Conservation (phyloP, 2,888 invertebrate species). For the Subacronicta megacephala region DNA sequence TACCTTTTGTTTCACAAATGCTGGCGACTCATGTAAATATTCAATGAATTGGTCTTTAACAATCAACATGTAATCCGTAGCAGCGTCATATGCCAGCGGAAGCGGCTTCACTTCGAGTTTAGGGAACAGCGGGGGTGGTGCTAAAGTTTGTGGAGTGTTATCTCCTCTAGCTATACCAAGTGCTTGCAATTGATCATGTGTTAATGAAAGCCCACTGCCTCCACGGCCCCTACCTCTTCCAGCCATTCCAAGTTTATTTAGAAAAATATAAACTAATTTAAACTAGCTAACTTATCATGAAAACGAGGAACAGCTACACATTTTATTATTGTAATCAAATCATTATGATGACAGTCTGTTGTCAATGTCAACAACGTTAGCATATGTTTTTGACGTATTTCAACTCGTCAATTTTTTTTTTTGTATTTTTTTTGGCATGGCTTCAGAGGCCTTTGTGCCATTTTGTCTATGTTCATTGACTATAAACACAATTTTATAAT, state of each 20-base stretch:
- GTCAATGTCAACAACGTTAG: not conserved
- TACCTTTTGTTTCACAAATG: slow-evolving; percentile 87
- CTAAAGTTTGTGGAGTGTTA: slow-evolving; percentile 83
- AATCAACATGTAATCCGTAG: slow-evolving; percentile 92
- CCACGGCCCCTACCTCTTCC: slow-evolving; percentile 88
- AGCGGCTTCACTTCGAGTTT: slow-evolving; percentile 90
- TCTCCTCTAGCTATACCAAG: slow-evolving; percentile 89
- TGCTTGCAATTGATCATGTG: slow-evolving; percentile 89
- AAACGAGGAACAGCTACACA: no score
- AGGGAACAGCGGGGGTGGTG: slow-evolving; percentile 90
- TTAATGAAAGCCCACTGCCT: slow-evolving; percentile 85
- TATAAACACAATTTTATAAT: no score
- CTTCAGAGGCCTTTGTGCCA: no score
- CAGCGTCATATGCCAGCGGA: slow-evolving; percentile 85
- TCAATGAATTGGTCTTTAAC: slow-evolving; percentile 93
- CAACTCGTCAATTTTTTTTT: no score
- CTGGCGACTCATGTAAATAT: slow-evolving; percentile 92
- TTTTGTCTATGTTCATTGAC: no score
- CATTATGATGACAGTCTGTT: no score
- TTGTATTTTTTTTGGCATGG: no score
- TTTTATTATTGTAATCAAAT: no score
- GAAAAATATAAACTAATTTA: not conserved
- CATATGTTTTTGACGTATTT: slow-evolving; percentile 36
- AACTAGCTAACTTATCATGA: no score
- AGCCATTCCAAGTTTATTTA: slow-evolving; percentile 66